These are phyloP conservation scores for Drosophila vallismaia DNA, from an alignment of 2,888 invertebrate species.

Conservation along the genomic window DNA sequence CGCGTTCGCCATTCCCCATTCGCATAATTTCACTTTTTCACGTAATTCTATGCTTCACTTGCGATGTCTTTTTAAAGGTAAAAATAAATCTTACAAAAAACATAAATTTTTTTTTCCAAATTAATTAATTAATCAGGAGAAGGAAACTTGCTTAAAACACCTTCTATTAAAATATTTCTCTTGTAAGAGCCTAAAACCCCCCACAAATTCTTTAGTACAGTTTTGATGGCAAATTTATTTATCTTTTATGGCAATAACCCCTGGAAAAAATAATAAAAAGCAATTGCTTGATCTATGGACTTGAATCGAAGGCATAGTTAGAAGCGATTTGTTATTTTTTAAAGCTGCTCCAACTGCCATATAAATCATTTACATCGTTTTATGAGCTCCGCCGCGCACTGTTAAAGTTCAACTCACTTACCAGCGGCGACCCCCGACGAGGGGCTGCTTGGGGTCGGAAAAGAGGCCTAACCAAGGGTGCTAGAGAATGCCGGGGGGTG, in stretches of 20 bases:
- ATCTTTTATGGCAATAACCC: not conserved
- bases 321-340: constrained; percentile 24
- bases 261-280: not conserved
- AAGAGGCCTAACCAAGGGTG: too few relatives aligned
- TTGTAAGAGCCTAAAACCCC: too few relatives aligned
- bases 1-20: constrained; percentile 51
- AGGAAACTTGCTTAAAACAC: too few relatives aligned
- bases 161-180: too few relatives aligned
- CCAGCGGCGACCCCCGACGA: too few relatives aligned
- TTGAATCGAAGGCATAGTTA: constrained; percentile 19
- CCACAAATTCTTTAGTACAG: too few relatives aligned
- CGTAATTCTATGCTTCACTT: constrained; percentile 79
- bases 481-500: not conserved
- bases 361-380: constrained; percentile 30
- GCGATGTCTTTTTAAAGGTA: constrained; percentile 48
- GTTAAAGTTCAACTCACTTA: constrained; percentile 35
- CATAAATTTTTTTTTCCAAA: not conserved
- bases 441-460: too few relatives aligned
- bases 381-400: not conserved
- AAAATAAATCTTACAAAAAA: constrained; percentile 62
- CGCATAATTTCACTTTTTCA: constrained; percentile 78
- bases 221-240: not conserved
- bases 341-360: constrained; percentile 14
- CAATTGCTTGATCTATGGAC: constrained; percentile 8
- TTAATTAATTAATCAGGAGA: too few relatives aligned